Base-by-base conservation (phyloP, 53 echinoderm and acorn worm genomes). In the Luidia sarsii region DNA sequence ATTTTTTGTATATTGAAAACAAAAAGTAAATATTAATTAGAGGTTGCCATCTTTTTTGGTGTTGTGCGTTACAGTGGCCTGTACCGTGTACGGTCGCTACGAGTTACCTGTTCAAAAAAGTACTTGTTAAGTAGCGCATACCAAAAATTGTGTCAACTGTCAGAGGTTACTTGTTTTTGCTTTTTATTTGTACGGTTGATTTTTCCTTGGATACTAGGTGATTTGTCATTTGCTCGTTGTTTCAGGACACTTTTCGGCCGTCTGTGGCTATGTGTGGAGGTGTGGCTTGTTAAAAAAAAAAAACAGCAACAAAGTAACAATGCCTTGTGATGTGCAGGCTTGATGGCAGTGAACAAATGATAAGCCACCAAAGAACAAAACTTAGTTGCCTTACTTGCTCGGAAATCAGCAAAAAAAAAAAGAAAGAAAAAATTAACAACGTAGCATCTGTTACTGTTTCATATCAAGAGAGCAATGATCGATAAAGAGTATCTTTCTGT, bases 381-480 rank as follows among this genome's bases (percentile, higher is more conserved):
- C 31, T 14, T 36, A 30, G 43, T 57, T 57, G 57, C 57, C 74
- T 74, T 74, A 74, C 74, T 61, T 75, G 59, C 60, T 57, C 48
- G 6, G 31, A 35, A 60, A 46, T 60, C 31, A 41, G 74, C 57
- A 9, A 74, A 41, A 57, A 2, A n/a, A n/a, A n/a, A n/a, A n/a
- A n/a, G n/a, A n/a, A n/a, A n/a, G n/a, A n/a, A n/a, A n/a, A n/a
- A n/a, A n/a, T n/a, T n/a, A n/a, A n/a, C n/a, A n/a, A 27, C 39
- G 27, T 74, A 74, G 57, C 75, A 59, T 59, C 75, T 29, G 59
- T 75, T 39, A 75, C 75, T 37, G 50, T 43, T 72, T 34, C 31
- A 45, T 30, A 75, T n/a, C n/a, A 43, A 75, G 33, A 54, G 15
- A 45, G 8, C 29, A 32, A 48, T 18, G 28, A 20, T 45, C 29